These are phyloP conservation scores for Leptonema lineaticorne DNA, from an alignment of 1,140 invertebrate species.

Conservation along the genomic window DNA sequence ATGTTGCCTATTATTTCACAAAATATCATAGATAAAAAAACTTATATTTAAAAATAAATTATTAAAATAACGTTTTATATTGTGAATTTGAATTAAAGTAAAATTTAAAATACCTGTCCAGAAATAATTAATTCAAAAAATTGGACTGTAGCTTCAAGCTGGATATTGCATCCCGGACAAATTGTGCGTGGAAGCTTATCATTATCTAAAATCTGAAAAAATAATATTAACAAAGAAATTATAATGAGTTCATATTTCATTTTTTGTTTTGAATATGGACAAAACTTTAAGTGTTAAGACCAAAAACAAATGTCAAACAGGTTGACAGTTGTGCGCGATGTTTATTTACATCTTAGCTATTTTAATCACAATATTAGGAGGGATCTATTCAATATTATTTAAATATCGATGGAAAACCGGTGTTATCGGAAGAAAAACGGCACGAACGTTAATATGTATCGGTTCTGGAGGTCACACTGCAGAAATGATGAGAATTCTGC, in stretches of 20 bases:
- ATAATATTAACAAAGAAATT: no score
- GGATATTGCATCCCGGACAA: conserved; percentile 73
- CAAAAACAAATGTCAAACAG: no score
- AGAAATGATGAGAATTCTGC: conserved; percentile 79
- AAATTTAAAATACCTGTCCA: conserved; percentile 57
- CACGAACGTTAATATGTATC: conserved; percentile 52
- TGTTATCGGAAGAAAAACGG: no score
- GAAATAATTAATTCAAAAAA: conserved; percentile 70
- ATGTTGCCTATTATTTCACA: conserved; percentile 48
- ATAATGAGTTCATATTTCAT: no score
- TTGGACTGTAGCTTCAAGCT: conserved; percentile 68
- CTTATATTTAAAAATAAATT: conserved; percentile 13
- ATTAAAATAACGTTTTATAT: background rate
- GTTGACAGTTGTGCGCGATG: no score
- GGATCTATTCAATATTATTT: no score
- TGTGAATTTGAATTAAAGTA: background rate
- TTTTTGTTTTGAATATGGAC: no score
- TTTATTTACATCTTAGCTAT: no score
- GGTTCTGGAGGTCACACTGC: conserved; percentile 76
- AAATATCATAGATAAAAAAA: background rate
- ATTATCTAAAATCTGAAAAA: conserved; percentile 64
- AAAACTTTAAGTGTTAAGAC: no score
- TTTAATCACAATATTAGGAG: no score
- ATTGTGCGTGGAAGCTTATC: conserved; percentile 68
- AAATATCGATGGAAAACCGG: no score